These are phyloP conservation scores for Clarias pachynema DNA, from an alignment of 2,797 vertebrate genomes.

Conservation along the genomic window DNA sequence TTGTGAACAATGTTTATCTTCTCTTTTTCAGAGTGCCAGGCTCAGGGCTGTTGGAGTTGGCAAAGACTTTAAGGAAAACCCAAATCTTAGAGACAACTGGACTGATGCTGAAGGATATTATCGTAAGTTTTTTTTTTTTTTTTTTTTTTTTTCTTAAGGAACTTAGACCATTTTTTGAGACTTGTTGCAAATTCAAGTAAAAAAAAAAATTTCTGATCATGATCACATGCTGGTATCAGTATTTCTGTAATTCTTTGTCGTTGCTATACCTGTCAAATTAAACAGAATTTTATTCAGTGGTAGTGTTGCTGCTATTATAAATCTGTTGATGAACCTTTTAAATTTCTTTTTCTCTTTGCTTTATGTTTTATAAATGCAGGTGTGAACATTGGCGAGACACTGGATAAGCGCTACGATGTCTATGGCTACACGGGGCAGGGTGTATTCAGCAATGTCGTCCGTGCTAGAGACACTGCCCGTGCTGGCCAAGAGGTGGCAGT, in stretches of 20 bases:
- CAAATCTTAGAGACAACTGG: conserved; percentile 99
- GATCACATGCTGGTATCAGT: background rate
- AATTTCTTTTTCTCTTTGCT: background rate
- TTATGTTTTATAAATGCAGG: conserved; percentile 68
- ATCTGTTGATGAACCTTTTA: background rate
- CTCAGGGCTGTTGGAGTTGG: conserved; percentile 94
- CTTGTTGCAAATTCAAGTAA: background rate
- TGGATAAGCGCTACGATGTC: conserved; percentile 97
- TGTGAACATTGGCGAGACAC: conserved; percentile 97
- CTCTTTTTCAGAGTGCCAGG: conserved; percentile 84
- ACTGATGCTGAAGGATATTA: conserved; percentile 99
- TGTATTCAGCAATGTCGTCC: conserved; percentile 97
- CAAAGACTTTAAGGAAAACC: conserved; percentile 99
- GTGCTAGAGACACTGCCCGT: conserved; percentile 93
- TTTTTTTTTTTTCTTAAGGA: background rate
- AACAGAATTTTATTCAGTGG: background rate
- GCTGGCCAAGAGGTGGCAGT: conserved; percentile 98
- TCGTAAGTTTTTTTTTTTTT: conserved; percentile 76
- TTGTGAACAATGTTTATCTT: too few relatives aligned
- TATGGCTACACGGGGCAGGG: conserved; percentile 99
- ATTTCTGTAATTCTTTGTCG: background rate
- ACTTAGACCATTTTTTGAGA: background rate
- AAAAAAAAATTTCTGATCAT: background rate
- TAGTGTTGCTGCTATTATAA: background rate
- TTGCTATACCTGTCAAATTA: background rate